Evolutionary conservation across 1,140 invertebrate genomes (phyloP).

Genomic region (Sycophila sp.): DNA sequence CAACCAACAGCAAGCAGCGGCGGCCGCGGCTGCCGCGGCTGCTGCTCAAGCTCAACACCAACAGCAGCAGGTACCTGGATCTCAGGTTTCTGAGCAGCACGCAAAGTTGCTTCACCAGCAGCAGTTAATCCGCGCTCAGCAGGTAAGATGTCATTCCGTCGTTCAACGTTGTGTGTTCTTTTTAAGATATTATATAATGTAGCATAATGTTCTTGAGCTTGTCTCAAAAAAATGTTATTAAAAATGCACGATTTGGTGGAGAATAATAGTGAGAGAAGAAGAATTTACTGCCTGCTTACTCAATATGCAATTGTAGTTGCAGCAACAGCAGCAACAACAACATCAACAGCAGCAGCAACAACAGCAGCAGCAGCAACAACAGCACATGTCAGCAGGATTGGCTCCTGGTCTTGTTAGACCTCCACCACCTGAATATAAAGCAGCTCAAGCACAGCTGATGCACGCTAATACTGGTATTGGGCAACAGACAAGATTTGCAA

Average conservation of each 20-base stretch:
- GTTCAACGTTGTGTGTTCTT: too few relatives aligned
- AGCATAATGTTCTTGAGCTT: too few relatives aligned
- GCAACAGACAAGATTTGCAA: constrained; percentile 62
- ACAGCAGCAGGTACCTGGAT: constrained; percentile 67
- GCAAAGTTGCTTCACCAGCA: constrained; percentile 69
- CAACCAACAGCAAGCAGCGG: background rate
- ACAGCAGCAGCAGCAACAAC: constrained; percentile 46
- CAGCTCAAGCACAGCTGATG: constrained; percentile 72
- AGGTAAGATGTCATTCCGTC: too few relatives aligned
- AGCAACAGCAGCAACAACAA: background rate
- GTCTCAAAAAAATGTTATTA: background rate
- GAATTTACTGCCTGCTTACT: too few relatives aligned
- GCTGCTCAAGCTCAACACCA: background rate
- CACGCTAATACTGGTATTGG: constrained; percentile 65
- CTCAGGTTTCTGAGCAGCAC: constrained; percentile 72
- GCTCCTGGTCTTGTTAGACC: constrained; percentile 67
- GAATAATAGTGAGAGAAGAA: too few relatives aligned
- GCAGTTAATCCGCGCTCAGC: constrained; percentile 69
- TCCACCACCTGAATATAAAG: constrained; percentile 81
- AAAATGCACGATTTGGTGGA: background rate
- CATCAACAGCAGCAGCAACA: constrained; percentile 27
- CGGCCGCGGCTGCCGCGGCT: background rate
- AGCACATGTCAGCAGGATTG: constrained; percentile 64
- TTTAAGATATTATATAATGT: too few relatives aligned
- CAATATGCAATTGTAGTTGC: background rate